Base-by-base conservation (phyloP, 2,888 invertebrate genomes). In the Apomyelois bistriatella region DNA sequence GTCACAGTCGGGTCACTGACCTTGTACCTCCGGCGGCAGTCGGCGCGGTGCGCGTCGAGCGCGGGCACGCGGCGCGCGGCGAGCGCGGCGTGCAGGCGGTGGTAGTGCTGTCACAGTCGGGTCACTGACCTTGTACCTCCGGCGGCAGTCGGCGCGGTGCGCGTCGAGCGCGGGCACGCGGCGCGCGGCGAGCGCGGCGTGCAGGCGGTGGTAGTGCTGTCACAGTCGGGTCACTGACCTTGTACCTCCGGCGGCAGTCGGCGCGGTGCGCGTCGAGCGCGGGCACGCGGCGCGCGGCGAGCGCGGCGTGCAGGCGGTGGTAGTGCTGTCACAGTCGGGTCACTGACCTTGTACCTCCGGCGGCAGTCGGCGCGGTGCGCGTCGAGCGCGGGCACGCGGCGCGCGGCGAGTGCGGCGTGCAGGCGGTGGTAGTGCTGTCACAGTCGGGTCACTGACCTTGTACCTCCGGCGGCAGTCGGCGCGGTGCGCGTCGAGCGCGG, bases 11-110 rank as follows among this genome's bases (percentile, higher is more conserved):
- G 10, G 4, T 4, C 36, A 36, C 36, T 12, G 36, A n/a, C 12
- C 99, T 91, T 99, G 96, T 60, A 55, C 3, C 7, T n/a, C 2
- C 2, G 4, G 6, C 22, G 28, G 37, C 48, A 17, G 36, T 74
- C 62, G 97, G 96, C 6, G 94, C 99, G 99, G 66, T 98, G 89
- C 76, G 97, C 95, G 5, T 96, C 96, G 62, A 99, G 84, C 61
- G 96, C 89, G 6, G 94, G 90, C 65, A 98, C 96, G 90, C 99
- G 99, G 66, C 99, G 89, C 77, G 97, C 95, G 5, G 96, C 96
- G 62, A 99, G 84, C 61, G 96, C 89, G 43, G 95, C 96, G 81
- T 96, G 95, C 79, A 99, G 93, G 69, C 96, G 95, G 91, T 99
- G 99, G 85, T 96, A 99, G 32, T 32, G 87, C 99, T 32, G 32